Percentiles rank a stretch among this genome's conserved stretches.
phyloP scores from a whole-genome alignment of 2,888 invertebrate species.

The Pseudoips prasinana region DNA sequence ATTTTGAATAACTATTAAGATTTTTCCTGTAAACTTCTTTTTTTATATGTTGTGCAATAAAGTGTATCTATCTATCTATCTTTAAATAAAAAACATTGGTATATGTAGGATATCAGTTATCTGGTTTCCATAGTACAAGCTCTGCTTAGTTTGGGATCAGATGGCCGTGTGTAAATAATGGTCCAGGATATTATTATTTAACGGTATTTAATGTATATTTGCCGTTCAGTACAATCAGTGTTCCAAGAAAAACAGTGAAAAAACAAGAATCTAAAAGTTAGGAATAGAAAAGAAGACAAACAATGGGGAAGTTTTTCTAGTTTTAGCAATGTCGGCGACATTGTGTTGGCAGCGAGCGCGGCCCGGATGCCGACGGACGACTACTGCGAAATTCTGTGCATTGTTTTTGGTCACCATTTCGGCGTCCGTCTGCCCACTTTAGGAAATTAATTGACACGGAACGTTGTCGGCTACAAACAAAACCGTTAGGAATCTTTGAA shows the following conservation, averaged over 20 bases:
- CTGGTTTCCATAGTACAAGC: no score
- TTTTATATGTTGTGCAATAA: no score
- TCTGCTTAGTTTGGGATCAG: no score
- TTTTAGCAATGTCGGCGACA: constrained; percentile 58
- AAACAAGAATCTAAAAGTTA: constrained; percentile 58
- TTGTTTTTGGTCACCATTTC: constrained; percentile 64
- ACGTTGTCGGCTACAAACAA: constrained; percentile 60
- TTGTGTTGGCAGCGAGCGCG: constrained; percentile 58
- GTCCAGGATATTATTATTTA: not conserved
- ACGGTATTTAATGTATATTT: constrained; percentile 14
- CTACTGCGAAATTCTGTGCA: constrained; percentile 55
- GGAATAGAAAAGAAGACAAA: constrained; percentile 60
- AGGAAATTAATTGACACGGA: constrained; percentile 73
- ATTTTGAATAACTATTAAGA: no score
- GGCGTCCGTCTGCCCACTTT: constrained; percentile 64
- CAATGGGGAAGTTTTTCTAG: constrained; percentile 65
- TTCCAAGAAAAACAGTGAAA: constrained; percentile 45
- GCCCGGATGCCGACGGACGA: constrained; percentile 50
- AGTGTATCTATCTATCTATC: no score
- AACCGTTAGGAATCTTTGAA: constrained; percentile 59
- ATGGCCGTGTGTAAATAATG: no score
- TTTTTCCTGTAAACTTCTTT: no score
- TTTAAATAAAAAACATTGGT: no score
- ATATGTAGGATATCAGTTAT: no score
- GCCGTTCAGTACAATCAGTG: constrained; percentile 33